These are phyloP conservation scores for Loxodonta africana DNA, from an alignment of 2,113 vertebrate species.

Conservation along the genomic window DNA sequence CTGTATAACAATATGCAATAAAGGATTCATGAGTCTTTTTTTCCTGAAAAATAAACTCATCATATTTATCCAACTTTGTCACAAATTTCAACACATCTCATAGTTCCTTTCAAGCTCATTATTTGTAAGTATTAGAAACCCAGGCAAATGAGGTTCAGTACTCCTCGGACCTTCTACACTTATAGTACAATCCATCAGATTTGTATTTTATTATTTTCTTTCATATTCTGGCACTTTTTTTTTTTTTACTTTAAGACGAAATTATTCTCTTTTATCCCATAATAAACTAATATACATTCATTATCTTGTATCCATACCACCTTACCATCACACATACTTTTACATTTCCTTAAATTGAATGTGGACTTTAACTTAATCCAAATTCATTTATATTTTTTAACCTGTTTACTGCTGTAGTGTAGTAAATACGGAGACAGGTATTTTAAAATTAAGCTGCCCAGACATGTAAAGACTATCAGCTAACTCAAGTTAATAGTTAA, in stretches of 20 bases:
- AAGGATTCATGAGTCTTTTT: not conserved
- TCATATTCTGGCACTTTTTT: not conserved
- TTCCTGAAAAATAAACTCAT: not conserved
- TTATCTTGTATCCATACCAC: not conserved
- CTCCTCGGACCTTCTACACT: not conserved
- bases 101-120: not conserved
- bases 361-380: not conserved
- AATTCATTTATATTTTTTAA: not conserved
- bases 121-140: not conserved
- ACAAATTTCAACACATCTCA: not conserved
- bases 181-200: not conserved
- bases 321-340: not conserved
- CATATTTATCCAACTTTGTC: not conserved
- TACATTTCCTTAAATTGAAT: slow-evolving; percentile 5
- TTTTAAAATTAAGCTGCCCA: not conserved
- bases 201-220: not conserved
- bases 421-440: not conserved
- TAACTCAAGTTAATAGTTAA: not conserved
- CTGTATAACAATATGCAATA: not conserved
- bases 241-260: not conserved
- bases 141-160: not conserved
- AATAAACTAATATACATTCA: not conserved
- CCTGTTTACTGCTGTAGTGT: not conserved
- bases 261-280: not conserved
- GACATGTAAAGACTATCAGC: not conserved